phyloP scores from a whole-genome alignment of 2,797 vertebrate genomes.

The Gymnoscopelus braueri region DNA sequence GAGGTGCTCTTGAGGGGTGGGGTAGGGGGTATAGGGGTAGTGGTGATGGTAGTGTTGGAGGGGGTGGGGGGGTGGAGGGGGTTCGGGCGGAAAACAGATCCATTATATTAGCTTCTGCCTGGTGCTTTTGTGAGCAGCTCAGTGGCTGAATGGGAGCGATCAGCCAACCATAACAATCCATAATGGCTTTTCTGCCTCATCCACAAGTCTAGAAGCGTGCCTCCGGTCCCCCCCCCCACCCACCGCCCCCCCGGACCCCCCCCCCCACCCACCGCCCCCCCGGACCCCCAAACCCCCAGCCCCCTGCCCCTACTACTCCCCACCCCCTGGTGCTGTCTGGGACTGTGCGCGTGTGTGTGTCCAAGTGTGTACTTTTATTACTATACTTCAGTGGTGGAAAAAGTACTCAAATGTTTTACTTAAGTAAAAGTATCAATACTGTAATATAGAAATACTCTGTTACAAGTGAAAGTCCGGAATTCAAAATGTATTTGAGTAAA shows the following conservation, averaged over 20 bases:
- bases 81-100: slow-evolving; percentile 61
- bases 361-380: background rate
- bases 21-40: too few relatives aligned
- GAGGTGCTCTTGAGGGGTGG: slow-evolving; percentile 44
- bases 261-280: slow-evolving; percentile 44
- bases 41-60: background rate
- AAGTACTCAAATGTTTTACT: too few relatives aligned
- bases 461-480: too few relatives aligned
- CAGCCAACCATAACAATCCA: slow-evolving; percentile 83
- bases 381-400: too few relatives aligned
- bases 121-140: slow-evolving; percentile 81
- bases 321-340: background rate
- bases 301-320: slow-evolving; percentile 39
- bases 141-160: slow-evolving; percentile 79
- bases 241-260: background rate
- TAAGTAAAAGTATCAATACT: too few relatives aligned
- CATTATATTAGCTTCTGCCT: slow-evolving; percentile 82
- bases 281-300: slow-evolving; percentile 39
- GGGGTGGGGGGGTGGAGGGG: slow-evolving; percentile 5
- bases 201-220: slow-evolving; percentile 85
- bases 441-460: too few relatives aligned
- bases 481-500: too few relatives aligned
- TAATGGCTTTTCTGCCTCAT: slow-evolving; percentile 85
- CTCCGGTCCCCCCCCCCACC: slow-evolving; percentile 72
- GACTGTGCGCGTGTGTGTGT: background rate